A percentile compares a stretch with the other conserved stretches of the same genome.
Conservation (phyloP, 2,797 vertebrate genomes). For the Chelmon rostratus region DNA sequence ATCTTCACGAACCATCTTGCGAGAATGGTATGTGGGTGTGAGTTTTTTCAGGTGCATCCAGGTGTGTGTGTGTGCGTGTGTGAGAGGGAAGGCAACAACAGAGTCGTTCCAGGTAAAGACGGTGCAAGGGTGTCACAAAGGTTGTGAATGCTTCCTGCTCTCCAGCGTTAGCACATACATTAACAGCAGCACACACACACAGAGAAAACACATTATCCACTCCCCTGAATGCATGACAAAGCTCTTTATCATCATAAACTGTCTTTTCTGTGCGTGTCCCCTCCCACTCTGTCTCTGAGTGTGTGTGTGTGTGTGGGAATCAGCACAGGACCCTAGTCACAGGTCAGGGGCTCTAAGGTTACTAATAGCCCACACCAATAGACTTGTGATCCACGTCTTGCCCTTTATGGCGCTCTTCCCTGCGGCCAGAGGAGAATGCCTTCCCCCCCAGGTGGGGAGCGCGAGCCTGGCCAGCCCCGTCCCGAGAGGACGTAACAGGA, state of each 20-base stretch:
- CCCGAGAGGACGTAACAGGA: slow-evolving; percentile 87
- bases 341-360: slow-evolving; percentile 88
- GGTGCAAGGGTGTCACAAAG: slow-evolving; percentile 42
- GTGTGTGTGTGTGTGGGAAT: slow-evolving; percentile 83
- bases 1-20: slow-evolving; percentile 24
- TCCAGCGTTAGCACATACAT: slow-evolving; percentile 69
- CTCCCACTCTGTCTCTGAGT: slow-evolving; percentile 41
- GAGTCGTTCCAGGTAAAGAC: slow-evolving; percentile 49
- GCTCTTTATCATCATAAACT: slow-evolving; percentile 77
- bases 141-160: slow-evolving; percentile 47
- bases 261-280: slow-evolving; percentile 58
- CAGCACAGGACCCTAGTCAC: slow-evolving; percentile 86
- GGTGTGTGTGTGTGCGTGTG: slow-evolving; percentile 12
- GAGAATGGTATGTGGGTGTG: slow-evolving; percentile 42
- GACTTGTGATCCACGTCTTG: slow-evolving; percentile 82
- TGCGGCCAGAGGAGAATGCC: slow-evolving; percentile 83
- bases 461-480: slow-evolving; percentile 80
- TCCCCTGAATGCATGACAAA: slow-evolving; percentile 76
- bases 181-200: slow-evolving; percentile 59
- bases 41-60: background rate
- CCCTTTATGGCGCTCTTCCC: slow-evolving; percentile 86
- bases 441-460: slow-evolving; percentile 80
- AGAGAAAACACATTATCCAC: slow-evolving; percentile 61
- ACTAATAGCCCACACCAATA: slow-evolving; percentile 87
- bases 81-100: slow-evolving; percentile 45